Evolutionary conservation across 1,140 invertebrate genomes (phyloP).

Genomic region (Cyphomyrmex costatus): DNA sequence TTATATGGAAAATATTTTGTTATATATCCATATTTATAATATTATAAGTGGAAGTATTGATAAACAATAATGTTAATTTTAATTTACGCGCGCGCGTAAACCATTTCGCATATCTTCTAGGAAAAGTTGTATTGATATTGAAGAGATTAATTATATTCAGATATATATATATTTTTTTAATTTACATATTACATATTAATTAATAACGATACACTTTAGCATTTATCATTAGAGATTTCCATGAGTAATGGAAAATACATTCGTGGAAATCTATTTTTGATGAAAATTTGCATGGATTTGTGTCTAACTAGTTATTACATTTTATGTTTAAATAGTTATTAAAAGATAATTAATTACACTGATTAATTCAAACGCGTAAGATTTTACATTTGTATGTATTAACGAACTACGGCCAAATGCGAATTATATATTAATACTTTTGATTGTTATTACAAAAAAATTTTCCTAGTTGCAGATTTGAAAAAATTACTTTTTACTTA

Average conservation of each 20-base stretch:
- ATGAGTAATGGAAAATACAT: neutral
- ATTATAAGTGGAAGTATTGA: neutral
- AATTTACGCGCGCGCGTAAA: conserved; percentile 21
- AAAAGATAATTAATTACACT: conserved; percentile 22
- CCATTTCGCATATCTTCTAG: neutral
- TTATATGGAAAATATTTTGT: conserved; percentile 1
- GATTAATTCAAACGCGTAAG: neutral
- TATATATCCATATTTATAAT: neutral
- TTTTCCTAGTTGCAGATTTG: neutral
- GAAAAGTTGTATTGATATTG: neutral
- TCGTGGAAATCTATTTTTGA: conserved; percentile 2
- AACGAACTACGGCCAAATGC: neutral
- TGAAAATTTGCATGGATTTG: conserved; percentile 22
- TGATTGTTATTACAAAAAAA: neutral
- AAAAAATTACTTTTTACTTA: neutral
- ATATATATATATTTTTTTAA: conserved; percentile 7
- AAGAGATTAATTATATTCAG: conserved; percentile 4
- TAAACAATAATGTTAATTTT: conserved; percentile 9
- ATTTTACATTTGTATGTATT: conserved; percentile 11
- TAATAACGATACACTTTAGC: conserved; percentile 2
- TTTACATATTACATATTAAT: conserved; percentile 16
- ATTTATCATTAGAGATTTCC: conserved; percentile 6
- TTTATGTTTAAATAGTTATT: conserved; percentile 15
- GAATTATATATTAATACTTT: neutral
- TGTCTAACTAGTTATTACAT: conserved; percentile 8